A percentile compares a stretch with the other conserved stretches of the same genome.
Evolutionary conservation across 2,113 vertebrate genomes (phyloP).

Genomic region (Phasianus colchicus): DNA sequence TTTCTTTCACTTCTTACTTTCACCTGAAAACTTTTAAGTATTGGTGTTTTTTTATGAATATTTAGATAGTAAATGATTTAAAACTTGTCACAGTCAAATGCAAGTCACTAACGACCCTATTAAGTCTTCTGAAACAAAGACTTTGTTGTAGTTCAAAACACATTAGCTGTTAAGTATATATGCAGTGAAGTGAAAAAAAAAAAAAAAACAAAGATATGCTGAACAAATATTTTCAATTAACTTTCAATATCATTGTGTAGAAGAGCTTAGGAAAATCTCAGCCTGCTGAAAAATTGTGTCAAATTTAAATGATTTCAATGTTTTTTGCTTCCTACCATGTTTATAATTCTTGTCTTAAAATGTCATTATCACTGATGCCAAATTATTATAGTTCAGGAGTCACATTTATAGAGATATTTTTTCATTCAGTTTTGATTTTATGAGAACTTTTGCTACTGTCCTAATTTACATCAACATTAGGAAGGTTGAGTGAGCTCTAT

Average conservation of each 20-base stretch:
- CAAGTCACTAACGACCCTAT: background rate
- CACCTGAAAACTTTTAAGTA: background rate
- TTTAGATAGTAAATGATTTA: background rate
- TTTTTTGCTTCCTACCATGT: background rate
- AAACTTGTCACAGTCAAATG: background rate
- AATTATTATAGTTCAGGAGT: conserved; percentile 58
- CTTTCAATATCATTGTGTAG: background rate
- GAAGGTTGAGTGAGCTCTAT: background rate
- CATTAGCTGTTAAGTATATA: background rate
- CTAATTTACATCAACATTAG: conserved; percentile 7
- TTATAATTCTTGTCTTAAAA: conserved; percentile 61
- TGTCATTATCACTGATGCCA: conserved; percentile 45
- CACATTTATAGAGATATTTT: conserved; percentile 38
- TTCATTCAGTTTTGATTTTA: conserved; percentile 32
- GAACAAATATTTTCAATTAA: conserved; percentile 46
- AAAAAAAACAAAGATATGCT: background rate
- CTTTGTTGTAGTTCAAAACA: background rate
- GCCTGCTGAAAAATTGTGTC: background rate
- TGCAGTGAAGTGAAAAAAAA: background rate
- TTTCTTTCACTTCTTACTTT: background rate
- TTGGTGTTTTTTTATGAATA: background rate
- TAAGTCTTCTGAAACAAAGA: background rate
- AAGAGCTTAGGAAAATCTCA: background rate
- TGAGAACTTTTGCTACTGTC: conserved; percentile 4
- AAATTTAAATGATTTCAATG: background rate